phyloP scores from a whole-genome alignment of 2,797 vertebrate genomes.

The Sitta carolinensis region DNA sequence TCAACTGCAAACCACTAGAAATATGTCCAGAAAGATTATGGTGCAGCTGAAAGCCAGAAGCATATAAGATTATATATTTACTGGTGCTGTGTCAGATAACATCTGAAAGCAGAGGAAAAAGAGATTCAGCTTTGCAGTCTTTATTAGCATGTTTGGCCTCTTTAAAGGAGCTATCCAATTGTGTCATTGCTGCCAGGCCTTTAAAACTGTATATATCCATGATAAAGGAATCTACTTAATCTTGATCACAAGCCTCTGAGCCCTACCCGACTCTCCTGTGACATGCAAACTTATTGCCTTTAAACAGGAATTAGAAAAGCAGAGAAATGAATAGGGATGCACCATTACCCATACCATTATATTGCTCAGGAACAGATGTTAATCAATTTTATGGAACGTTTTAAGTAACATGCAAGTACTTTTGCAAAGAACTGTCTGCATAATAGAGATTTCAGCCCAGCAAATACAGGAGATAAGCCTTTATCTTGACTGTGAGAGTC shows the following conservation, averaged over 20 bases:
- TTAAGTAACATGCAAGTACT: slow-evolving; percentile 56
- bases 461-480: slow-evolving; percentile 30
- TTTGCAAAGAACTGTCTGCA: neutral
- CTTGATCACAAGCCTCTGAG: slow-evolving; percentile 25
- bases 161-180: slow-evolving; percentile 57
- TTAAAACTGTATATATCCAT: slow-evolving; percentile 45
- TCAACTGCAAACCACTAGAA: slow-evolving; percentile 37
- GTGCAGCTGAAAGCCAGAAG: slow-evolving; percentile 37
- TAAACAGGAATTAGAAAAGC: slow-evolving; percentile 22
- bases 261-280: neutral
- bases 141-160: slow-evolving; percentile 38
- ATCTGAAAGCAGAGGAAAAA: neutral
- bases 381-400: slow-evolving; percentile 55
- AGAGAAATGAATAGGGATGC: neutral
- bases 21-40: slow-evolving; percentile 29
- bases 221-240: slow-evolving; percentile 65
- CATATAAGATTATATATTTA: slow-evolving; percentile 43
- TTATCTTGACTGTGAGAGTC: slow-evolving; percentile 1
- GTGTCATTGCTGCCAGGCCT: slow-evolving; percentile 41
- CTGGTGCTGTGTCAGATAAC: slow-evolving; percentile 43
- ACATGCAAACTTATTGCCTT: slow-evolving; percentile 54
- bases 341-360: slow-evolving; percentile 33
- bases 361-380: slow-evolving; percentile 28
- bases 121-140: slow-evolving; percentile 21
- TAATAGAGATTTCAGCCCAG: slow-evolving; percentile 27